A percentile compares a stretch with the other conserved stretches of the same genome.
Evolutionary conservation across 2,888 invertebrate genomes (phyloP).

Genomic region (Patella caerulea): DNA sequence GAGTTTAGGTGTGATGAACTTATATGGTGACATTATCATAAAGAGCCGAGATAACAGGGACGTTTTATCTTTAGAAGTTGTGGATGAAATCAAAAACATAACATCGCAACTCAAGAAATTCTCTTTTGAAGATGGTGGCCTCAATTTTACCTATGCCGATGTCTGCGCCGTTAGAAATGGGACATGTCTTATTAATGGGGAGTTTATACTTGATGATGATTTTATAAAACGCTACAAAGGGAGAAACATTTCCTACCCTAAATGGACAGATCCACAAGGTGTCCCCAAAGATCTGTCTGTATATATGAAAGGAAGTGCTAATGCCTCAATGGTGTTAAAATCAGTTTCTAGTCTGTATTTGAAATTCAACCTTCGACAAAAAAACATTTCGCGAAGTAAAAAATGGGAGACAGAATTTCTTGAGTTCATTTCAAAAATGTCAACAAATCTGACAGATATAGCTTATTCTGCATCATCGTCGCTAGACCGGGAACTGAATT

Average conservation of each 20-base stretch:
- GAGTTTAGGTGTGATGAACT: constrained; percentile 35
- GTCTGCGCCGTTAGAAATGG: constrained; percentile 17
- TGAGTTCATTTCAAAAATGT: not conserved
- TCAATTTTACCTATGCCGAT: constrained; percentile 16
- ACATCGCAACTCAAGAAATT: constrained; percentile 21
- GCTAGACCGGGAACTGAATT: constrained; percentile 44
- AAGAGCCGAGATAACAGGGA: constrained; percentile 25
- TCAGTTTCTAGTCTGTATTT: constrained; percentile 19
- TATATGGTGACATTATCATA: constrained; percentile 36
- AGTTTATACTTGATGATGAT: constrained; percentile 15
- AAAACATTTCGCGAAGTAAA: constrained; percentile 17
- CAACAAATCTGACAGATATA: not conserved
- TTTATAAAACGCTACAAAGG: constrained; percentile 13
- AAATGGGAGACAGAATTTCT: not conserved
- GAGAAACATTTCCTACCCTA: constrained; percentile 21
- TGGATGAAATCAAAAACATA: constrained; percentile 31
- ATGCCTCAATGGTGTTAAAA: constrained; percentile 1
- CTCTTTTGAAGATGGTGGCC: constrained; percentile 1
- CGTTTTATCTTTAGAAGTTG: constrained; percentile 28
- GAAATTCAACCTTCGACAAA: constrained; percentile 25
- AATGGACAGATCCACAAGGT: constrained; percentile 17
- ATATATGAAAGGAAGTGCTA: not conserved
- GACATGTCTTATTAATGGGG: constrained; percentile 25
- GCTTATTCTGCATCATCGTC: constrained; percentile 48
- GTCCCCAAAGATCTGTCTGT: not conserved